These are phyloP conservation scores for Noctilio leporinus DNA, from an alignment of 2,113 vertebrate species.

Conservation along the genomic window DNA sequence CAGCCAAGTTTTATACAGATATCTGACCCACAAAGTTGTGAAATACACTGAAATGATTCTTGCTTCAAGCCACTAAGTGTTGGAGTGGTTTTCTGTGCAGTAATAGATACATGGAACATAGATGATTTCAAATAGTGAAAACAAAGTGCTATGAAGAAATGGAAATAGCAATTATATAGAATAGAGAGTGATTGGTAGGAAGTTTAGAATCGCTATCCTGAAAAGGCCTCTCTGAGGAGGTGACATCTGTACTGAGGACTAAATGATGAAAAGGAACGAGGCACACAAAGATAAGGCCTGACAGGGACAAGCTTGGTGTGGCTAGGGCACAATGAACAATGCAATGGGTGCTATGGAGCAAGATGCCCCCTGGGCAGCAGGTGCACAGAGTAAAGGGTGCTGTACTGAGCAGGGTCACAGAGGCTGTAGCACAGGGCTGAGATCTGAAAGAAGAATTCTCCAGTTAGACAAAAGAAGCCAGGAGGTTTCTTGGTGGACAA, in stretches of 20 bases:
- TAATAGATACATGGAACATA: neutral
- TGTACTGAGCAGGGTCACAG: neutral
- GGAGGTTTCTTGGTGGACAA: neutral
- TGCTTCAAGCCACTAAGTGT: neutral
- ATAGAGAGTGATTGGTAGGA: neutral
- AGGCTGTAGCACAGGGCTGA: neutral
- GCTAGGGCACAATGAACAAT: neutral
- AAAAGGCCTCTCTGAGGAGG: neutral
- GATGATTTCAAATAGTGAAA: neutral
- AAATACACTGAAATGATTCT: neutral
- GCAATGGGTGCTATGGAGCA: rapidly evolving
- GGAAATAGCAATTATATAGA: neutral
- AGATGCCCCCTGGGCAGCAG: rapidly evolving
- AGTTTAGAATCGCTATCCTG: neutral
- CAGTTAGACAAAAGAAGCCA: neutral
- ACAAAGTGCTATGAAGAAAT: neutral
- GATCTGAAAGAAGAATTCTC: neutral
- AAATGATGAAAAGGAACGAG: neutral
- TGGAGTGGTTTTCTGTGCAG: no score
- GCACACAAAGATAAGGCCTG: neutral
- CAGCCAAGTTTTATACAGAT: neutral
- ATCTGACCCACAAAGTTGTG: neutral
- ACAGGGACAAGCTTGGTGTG: neutral
- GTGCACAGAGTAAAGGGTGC: neutral
- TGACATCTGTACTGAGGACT: neutral